Conservation (phyloP, 2,888 invertebrate genomes). For the Tetropium fuscum region DNA sequence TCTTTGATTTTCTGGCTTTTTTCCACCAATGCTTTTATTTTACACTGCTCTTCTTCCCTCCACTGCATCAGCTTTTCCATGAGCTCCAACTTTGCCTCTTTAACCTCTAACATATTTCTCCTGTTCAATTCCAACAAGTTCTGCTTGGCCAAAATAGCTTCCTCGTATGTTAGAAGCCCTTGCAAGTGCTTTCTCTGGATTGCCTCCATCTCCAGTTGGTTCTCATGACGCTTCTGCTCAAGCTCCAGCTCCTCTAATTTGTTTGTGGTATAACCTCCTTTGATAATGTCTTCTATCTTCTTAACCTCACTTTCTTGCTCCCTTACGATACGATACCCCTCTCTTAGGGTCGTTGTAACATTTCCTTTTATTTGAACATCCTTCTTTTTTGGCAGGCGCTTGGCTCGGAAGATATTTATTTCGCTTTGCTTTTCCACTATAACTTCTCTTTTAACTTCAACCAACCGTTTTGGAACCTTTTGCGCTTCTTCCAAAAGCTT, state of each 20-base stretch:
- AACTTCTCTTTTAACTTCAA: constrained; percentile 8
- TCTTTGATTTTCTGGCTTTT: constrained; percentile 65
- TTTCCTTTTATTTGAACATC: constrained; percentile 66
- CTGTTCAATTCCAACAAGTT: constrained; percentile 67
- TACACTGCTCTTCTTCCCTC: constrained; percentile 67
- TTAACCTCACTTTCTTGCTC: constrained; percentile 67
- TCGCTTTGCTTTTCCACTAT: constrained; percentile 13
- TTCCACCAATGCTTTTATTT: constrained; percentile 67
- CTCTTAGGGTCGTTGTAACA: constrained; percentile 68
- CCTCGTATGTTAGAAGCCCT: constrained; percentile 71
- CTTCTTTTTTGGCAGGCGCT: constrained; percentile 38
- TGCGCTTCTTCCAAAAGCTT: constrained; percentile 45
- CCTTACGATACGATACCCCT: constrained; percentile 67
- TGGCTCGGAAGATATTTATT: constrained; percentile 26
- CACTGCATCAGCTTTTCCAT: constrained; percentile 68
- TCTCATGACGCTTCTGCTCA: constrained; percentile 65
- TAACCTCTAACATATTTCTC: constrained; percentile 67
- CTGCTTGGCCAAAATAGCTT: constrained; percentile 71
- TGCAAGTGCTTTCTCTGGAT: constrained; percentile 72
- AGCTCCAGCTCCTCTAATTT: constrained; percentile 66
- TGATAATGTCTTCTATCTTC: constrained; percentile 68
- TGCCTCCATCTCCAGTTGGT: constrained; percentile 67
- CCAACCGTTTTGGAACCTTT: constrained; percentile 31
- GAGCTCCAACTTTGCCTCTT: constrained; percentile 68
- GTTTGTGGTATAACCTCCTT: constrained; percentile 65